Conservation (phyloP, 1,140 invertebrate genomes). For the Drosophila eugracilis region DNA sequence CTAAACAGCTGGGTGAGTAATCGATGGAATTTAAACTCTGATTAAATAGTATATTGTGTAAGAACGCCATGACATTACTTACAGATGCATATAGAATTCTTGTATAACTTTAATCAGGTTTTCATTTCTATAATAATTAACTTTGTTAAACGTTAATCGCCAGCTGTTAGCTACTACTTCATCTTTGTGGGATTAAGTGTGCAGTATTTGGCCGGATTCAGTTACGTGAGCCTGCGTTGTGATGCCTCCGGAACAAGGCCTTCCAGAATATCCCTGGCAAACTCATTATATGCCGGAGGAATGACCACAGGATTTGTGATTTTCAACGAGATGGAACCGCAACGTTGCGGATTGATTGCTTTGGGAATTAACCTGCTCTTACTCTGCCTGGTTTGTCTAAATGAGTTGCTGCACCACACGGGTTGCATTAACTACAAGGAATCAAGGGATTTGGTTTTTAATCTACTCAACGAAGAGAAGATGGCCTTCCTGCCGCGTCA, state of each 20-base stretch:
- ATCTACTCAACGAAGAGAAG: conserved; percentile 75
- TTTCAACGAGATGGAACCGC: conserved; percentile 78
- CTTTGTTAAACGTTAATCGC: no score
- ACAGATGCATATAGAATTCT: no score
- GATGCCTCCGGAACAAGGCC: conserved; percentile 60
- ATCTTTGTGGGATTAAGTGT: conserved; percentile 69
- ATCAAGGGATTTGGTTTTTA: conserved; percentile 71
- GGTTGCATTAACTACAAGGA: conserved; percentile 69
- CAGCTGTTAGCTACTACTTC: conserved; percentile 77
- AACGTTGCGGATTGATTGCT: conserved; percentile 54
- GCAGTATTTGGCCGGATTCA: conserved; percentile 65
- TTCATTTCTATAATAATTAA: no score
- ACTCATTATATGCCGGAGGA: conserved; percentile 60
- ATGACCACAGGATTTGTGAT: conserved; percentile 60
- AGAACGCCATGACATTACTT: no score
- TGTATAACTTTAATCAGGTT: background rate
- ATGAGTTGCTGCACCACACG: conserved; percentile 71
- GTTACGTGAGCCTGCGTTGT: conserved; percentile 69
- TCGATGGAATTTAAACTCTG: background rate
- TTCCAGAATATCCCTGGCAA: conserved; percentile 62
- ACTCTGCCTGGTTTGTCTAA: conserved; percentile 57
- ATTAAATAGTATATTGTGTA: no score
- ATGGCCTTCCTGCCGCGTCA: conserved; percentile 66
- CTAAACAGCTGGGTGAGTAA: conserved; percentile 69
- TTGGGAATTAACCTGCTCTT: conserved; percentile 55